Conservation (phyloP, 1,140 invertebrate genomes). For the Conus ventricosus region DNA sequence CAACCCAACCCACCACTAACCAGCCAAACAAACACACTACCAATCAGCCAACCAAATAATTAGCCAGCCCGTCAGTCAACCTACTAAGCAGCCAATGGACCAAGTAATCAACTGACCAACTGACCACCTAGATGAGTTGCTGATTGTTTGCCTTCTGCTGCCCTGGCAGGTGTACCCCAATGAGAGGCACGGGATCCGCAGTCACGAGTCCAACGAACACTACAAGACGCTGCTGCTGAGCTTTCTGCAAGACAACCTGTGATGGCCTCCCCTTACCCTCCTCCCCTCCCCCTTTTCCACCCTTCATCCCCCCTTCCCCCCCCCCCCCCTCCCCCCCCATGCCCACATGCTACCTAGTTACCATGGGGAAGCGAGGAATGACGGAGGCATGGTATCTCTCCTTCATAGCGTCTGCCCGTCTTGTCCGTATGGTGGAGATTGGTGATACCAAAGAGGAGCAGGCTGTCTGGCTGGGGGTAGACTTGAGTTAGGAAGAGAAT, state of each 20-base stretch:
- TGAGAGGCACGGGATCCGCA: slow-evolving; percentile 94
- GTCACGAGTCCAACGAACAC: slow-evolving; percentile 94
- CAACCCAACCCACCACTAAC: not conserved
- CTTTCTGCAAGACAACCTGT: slow-evolving; percentile 92
- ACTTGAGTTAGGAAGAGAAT: too few relatives aligned
- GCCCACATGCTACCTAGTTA: not conserved
- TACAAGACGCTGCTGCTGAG: slow-evolving; percentile 95
- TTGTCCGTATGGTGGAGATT: too few relatives aligned
- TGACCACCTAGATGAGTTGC: too few relatives aligned
- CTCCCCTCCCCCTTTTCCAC: not conserved
- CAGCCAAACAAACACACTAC: not conserved
- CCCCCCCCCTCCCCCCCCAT: slow-evolving; percentile 1
- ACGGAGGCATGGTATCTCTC: too few relatives aligned
- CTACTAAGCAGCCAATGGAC: too few relatives aligned
- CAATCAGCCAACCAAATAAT: too few relatives aligned
- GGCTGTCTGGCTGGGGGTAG: too few relatives aligned
- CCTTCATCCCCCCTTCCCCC: not conserved
- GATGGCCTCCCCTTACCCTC: not conserved
- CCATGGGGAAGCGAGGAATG: too few relatives aligned
- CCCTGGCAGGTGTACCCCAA: slow-evolving; percentile 87
- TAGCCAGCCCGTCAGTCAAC: too few relatives aligned
- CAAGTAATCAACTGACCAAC: too few relatives aligned
- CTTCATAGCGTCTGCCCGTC: too few relatives aligned
- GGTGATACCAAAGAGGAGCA: too few relatives aligned
- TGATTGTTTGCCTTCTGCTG: not conserved